Base-by-base conservation (phyloP, 2,797 vertebrate species). In the Falco rusticolus region DNA sequence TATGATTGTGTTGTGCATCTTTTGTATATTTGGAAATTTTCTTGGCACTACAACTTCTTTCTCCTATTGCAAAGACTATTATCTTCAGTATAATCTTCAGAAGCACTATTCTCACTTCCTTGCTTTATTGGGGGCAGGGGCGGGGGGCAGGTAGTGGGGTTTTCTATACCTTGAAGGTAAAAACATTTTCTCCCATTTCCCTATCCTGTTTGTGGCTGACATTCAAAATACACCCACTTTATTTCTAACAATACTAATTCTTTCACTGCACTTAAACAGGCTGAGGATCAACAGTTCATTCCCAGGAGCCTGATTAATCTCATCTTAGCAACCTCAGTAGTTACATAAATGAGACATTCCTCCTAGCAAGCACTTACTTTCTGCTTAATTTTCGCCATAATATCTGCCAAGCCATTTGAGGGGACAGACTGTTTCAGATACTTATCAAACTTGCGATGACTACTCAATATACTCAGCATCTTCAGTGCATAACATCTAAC, bases 401-500 rank as follows among this genome's bases (percentile, higher is more conserved):
- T 82, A 34, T 97, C 96, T 57, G 59, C 61, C 47, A 98, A 61
- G 89, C 98, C 97, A 17, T 87, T 94, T 16, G 96, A 97, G 0
- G 96, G 96, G 12, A 89, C 93, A 19, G 91, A 95, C 12, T 94
- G 93, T 81, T 97, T 97, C 94, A 98, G 81, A 84, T 96, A 95
- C 2, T 7, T 83, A 5, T 97, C 93, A 33, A 97, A 97, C 70
- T 97, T 97, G 5, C 61, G 16, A 34, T 98, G 94, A 3, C 25
- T 90, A 94, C 97, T 97, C 77, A 98, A 47, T 22, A 97, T 34
- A 8, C 63, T 88, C 90, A 98, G 90, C 97, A 98, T 98, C 93
- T 96, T 97, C 61, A 89, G 68, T 43, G 98, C 98, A 5, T 97
- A 98, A 93, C 90, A 91, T 79, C 98, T 98, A 94, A 68, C 63